phyloP scores from a whole-genome alignment of 2,888 invertebrate species.

The Nemotelus nigrinus region DNA sequence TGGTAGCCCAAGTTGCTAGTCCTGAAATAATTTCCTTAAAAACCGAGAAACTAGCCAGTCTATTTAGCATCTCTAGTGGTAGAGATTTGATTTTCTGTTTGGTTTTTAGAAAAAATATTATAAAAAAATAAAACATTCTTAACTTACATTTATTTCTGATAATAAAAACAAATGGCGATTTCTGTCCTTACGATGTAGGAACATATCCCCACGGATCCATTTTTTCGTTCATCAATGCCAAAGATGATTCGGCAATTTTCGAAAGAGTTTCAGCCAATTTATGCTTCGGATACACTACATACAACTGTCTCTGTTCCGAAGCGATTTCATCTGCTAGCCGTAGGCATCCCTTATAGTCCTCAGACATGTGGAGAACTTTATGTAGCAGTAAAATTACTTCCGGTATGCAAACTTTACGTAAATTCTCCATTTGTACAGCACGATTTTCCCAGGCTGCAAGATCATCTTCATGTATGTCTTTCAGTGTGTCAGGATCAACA shows the following conservation, averaged over 20 bases:
- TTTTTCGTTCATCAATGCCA: slow-evolving; percentile 78
- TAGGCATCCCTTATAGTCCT: slow-evolving; percentile 79
- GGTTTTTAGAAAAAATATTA: too few relatives aligned
- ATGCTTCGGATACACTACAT: slow-evolving; percentile 82
- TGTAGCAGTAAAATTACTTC: slow-evolving; percentile 82
- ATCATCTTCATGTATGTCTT: slow-evolving; percentile 66
- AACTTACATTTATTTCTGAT: background rate
- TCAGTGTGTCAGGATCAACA: slow-evolving; percentile 72
- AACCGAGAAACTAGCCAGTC: too few relatives aligned
- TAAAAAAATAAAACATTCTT: background rate
- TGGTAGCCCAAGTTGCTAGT: too few relatives aligned
- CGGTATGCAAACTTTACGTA: slow-evolving; percentile 85
- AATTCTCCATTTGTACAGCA: slow-evolving; percentile 72
- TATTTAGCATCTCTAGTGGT: too few relatives aligned
- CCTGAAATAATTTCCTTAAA: too few relatives aligned
- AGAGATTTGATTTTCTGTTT: too few relatives aligned
- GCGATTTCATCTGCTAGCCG: slow-evolving; percentile 83
- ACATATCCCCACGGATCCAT: slow-evolving; percentile 86
- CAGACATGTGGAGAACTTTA: slow-evolving; percentile 80
- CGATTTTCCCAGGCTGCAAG: slow-evolving; percentile 69
- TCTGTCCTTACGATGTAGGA: slow-evolving; percentile 55
- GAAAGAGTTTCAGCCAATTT: slow-evolving; percentile 80
- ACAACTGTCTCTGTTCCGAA: slow-evolving; percentile 80
- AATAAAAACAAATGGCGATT: too few relatives aligned
- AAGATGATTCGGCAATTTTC: slow-evolving; percentile 81